Conservation (phyloP, 2,113 vertebrate species). For the Ovibos moschatus region DNA sequence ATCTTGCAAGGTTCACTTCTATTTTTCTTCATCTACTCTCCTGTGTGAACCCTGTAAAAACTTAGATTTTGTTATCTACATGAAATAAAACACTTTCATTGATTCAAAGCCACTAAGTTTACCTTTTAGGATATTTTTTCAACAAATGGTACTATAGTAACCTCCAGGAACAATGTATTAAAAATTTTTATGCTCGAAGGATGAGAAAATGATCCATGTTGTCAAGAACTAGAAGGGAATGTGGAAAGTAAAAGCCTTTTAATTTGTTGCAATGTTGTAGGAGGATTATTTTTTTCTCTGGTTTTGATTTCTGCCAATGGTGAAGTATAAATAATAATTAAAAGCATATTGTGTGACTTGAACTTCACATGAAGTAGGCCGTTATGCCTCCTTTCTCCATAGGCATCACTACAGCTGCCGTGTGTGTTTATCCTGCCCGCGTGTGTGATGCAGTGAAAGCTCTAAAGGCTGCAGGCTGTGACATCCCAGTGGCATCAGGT, state of each 20-base stretch:
- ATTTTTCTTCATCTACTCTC: background rate
- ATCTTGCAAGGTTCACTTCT: background rate
- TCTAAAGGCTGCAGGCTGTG: constrained; percentile 85
- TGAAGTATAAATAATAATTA: background rate
- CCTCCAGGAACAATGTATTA: background rate
- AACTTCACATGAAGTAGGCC: background rate
- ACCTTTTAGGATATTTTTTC: background rate
- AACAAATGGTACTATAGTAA: background rate
- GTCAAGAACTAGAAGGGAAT: background rate
- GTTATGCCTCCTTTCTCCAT: constrained; percentile 33
- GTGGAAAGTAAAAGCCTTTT: background rate
- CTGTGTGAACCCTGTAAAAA: background rate
- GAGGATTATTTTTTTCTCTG: background rate
- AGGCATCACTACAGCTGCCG: constrained; percentile 90
- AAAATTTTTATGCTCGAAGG: background rate
- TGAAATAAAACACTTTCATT: background rate
- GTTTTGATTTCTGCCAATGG: constrained; percentile 2
- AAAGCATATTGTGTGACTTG: background rate
- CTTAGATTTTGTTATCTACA: background rate
- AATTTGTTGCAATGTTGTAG: fast-evolving
- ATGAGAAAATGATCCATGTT: background rate
- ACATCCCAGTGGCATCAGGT: constrained; percentile 95
- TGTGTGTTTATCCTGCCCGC: constrained; percentile 94
- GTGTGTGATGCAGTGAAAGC: constrained; percentile 88
- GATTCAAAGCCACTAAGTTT: background rate